phyloP scores from a whole-genome alignment of 1,140 invertebrate genomes.

The Drosophila aff. region DNA sequence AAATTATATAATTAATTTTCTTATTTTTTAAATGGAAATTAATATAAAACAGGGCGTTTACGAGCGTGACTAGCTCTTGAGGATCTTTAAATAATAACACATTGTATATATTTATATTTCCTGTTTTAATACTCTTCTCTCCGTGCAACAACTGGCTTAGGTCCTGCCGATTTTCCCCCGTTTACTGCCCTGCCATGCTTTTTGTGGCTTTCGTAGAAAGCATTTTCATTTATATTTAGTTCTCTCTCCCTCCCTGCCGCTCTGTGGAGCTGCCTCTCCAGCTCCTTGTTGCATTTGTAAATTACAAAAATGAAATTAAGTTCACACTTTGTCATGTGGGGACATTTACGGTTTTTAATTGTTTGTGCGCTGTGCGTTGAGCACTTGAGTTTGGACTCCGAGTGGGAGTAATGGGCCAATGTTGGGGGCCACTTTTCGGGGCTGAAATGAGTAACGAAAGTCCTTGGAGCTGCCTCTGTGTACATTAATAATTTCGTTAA shows the following conservation, averaged over 20 bases:
- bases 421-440: slow-evolving; percentile 54
- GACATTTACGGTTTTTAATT: slow-evolving; percentile 83
- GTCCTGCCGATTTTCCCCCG: slow-evolving; percentile 7
- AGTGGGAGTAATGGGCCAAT: slow-evolving; percentile 16
- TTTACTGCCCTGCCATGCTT: slow-evolving; percentile 42
- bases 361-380: slow-evolving; percentile 59
- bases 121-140: not conserved
- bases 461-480: slow-evolving; percentile 30
- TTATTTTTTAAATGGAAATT: too few species aligned
- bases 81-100: too few species aligned
- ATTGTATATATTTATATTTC: not conserved
- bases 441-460: slow-evolving; percentile 45
- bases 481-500: slow-evolving; percentile 79
- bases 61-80: too few species aligned
- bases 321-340: slow-evolving; percentile 83
- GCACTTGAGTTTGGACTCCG: slow-evolving; percentile 28
- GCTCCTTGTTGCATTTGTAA: slow-evolving; percentile 71
- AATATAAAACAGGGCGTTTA: too few species aligned
- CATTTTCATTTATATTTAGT: slow-evolving; percentile 83
- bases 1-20: not conserved
- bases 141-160: slow-evolving; percentile 6
- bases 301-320: slow-evolving; percentile 84
- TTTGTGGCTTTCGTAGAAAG: slow-evolving; percentile 73
- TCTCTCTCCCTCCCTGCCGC: slow-evolving; percentile 1
- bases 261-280: not conserved